Percentiles rank a stretch among this genome's conserved stretches.
Evolutionary conservation across 2,113 vertebrate species (phyloP).

Genomic region (Pycnonotus jocosus): DNA sequence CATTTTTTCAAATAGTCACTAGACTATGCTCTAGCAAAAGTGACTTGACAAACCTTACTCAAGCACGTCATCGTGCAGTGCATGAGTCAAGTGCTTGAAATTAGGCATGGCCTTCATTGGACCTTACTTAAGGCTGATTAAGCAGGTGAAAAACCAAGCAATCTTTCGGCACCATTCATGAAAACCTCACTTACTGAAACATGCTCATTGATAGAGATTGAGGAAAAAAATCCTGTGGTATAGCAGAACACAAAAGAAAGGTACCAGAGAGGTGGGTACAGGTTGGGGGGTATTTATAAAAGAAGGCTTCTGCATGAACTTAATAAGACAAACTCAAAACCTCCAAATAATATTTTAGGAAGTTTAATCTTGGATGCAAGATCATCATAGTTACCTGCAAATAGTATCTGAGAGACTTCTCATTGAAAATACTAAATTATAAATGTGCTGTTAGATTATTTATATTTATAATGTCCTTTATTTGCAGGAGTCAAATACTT

Average conservation of each 20-base stretch:
- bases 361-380: neutral
- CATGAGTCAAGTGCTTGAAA: neutral
- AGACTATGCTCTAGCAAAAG: neutral
- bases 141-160: neutral
- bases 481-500: neutral
- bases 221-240: neutral
- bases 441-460: neutral
- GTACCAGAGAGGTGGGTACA: too few relatives aligned
- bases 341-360: neutral
- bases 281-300: neutral
- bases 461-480: neutral
- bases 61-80: neutral
- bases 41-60: neutral
- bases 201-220: neutral
- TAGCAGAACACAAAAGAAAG: neutral
- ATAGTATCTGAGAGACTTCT: neutral
- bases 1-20: neutral
- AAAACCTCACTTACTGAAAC: neutral
- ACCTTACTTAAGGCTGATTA: neutral
- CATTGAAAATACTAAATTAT: neutral
- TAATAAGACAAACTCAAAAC: neutral
- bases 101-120: neutral
- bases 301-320: neutral
- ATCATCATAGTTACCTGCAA: neutral
- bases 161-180: neutral